These are phyloP conservation scores for Limosa lapponica DNA, from an alignment of 2,797 vertebrate genomes.

Conservation along the genomic window DNA sequence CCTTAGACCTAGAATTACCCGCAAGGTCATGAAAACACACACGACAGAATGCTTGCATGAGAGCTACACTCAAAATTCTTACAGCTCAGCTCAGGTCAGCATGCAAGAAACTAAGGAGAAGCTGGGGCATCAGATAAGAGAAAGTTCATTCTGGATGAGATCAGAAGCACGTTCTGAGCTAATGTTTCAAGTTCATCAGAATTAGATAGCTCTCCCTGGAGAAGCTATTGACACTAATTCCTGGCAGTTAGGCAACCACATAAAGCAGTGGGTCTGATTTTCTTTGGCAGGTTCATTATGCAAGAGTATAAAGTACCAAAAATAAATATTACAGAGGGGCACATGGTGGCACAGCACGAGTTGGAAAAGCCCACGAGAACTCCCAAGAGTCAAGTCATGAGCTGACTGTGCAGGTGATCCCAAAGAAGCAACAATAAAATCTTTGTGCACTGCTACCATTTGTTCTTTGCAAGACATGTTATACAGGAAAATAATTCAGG, in stretches of 20 bases:
- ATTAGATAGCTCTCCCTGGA: background rate
- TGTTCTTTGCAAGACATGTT: background rate
- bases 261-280: background rate
- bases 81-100: background rate
- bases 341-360: background rate
- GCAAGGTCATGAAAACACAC: background rate
- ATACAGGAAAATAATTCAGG: background rate
- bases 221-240: background rate
- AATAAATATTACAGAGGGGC: background rate
- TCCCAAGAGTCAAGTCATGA: background rate
- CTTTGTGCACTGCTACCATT: background rate
- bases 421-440: conserved; percentile 6
- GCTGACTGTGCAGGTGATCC: background rate
- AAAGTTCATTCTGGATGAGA: background rate
- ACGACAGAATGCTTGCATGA: background rate
- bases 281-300: background rate
- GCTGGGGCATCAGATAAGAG: background rate
- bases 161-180: background rate
- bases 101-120: background rate
- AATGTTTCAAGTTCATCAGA: conserved; percentile 5
- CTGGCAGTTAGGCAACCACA: background rate
- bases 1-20: background rate
- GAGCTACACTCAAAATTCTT: background rate
- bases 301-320: background rate
- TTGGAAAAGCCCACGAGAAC: background rate